Evolutionary conservation across 2,113 vertebrate genomes (phyloP), one percentile per base, ranked within the genome.

Genomic region (Salvelinus alpinus): DNA sequence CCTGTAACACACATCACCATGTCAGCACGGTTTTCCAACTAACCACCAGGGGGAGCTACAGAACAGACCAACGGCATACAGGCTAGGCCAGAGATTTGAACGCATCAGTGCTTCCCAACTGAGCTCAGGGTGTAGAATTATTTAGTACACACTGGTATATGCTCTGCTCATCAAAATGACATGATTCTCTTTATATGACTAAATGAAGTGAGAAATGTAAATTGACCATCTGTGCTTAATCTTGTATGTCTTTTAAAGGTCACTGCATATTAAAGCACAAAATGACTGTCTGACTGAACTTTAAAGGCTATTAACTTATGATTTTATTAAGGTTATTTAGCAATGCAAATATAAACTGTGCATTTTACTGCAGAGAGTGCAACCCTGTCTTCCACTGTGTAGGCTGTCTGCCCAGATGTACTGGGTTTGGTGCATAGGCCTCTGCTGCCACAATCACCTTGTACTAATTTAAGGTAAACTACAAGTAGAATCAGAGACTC

Each of bases 11-110:
- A 20, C 54, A 20, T 57, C 54, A 18, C 54, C 13, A 57, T 20
- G 54, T 57, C 54, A 0, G 1, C 62, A 20, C 2, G 24, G 18
- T 73, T 60, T 1, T 69, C 34, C 20, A n/a, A 13, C 5, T 72
- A 73, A 80, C 84, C 89, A 90, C 83, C 59, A 90, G 88, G 80
- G 82, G 86, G 90, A 16, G 85, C 84, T 82, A 9, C 34, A 85
- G 38, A 70, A 85, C 14, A 84, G 62, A 69, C 74, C 27, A 60
- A 75, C 54, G 54, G 47, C 60, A 72, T 31, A 60, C 69, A 76
- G n/a, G 64, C 9, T 20, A 18, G 67, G 71, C 11, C 54, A 25
- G 11, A 44, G 64, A 38, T 60, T 44, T 22, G 11, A 9, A 74
- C 64, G n/a, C 64, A n/a, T 38, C 14, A 76, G 11, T n/a, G 16